Conservation (phyloP, 2,797 vertebrate species). For the Amniataba percoides region DNA sequence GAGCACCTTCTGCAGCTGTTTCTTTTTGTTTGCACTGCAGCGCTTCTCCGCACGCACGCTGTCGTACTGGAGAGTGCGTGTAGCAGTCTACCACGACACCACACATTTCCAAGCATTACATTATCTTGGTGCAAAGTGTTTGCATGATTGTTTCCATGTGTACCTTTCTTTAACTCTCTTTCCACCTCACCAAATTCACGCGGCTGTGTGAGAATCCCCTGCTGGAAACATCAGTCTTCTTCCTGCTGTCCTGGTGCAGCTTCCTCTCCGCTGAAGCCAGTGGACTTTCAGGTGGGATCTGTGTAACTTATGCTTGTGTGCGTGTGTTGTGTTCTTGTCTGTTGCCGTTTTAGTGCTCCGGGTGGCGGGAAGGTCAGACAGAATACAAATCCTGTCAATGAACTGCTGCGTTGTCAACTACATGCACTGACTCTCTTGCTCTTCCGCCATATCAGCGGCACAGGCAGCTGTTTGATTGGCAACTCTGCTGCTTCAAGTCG, state of each 20-base stretch:
- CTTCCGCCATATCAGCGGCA: constrained; percentile 35
- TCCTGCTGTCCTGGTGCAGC: constrained; percentile 91
- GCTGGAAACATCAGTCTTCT: constrained; percentile 89
- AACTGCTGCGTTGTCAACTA: constrained; percentile 24
- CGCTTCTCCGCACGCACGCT: constrained; percentile 21
- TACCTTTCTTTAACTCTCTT: constrained; percentile 87
- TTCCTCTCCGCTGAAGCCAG: constrained; percentile 90
- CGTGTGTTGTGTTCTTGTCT: constrained; percentile 13
- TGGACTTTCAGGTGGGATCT: constrained; percentile 87
- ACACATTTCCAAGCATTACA: background rate
- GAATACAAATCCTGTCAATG: constrained; percentile 51
- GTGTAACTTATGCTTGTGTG: constrained; percentile 22
- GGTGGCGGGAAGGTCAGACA: constrained; percentile 39
- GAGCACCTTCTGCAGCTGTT: constrained; percentile 28
- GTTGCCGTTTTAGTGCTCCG: constrained; percentile 7
- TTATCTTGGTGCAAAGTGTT: constrained; percentile 10
- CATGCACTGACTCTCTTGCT: constrained; percentile 34
- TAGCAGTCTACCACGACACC: background rate
- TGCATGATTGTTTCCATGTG: constrained; percentile 34
- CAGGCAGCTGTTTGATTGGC: constrained; percentile 54
- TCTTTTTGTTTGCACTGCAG: constrained; percentile 28
- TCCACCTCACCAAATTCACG: constrained; percentile 91
- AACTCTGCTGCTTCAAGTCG: constrained; percentile 22
- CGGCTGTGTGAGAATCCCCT: constrained; percentile 87
- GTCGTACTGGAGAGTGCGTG: constrained; percentile 12